Conservation (phyloP, 2,888 invertebrate genomes). For the Synanthedon vespiformis region DNA sequence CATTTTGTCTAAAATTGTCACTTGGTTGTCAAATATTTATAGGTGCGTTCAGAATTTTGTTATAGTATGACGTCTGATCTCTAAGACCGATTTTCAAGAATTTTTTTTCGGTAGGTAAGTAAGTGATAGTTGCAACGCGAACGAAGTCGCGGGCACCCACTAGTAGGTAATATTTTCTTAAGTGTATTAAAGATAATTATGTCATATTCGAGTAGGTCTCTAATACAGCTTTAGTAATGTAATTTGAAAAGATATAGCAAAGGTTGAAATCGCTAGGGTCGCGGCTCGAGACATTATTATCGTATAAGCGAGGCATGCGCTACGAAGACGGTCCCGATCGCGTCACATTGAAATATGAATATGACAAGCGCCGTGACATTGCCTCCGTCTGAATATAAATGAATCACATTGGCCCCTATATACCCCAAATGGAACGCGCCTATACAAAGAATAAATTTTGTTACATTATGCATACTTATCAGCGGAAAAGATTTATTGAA, state of each 20-base stretch:
- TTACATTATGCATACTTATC: neutral
- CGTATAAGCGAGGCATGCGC: conserved; percentile 6
- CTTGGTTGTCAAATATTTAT: too few species aligned
- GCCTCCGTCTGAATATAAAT: conserved; percentile 26
- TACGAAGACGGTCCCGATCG: conserved; percentile 11
- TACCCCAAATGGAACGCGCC: conserved; percentile 1
- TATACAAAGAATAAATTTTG: neutral
- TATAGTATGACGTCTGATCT: too few species aligned
- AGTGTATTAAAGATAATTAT: too few species aligned
- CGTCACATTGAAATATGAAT: conserved; percentile 29
- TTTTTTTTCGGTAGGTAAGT: too few species aligned
- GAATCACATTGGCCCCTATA: conserved; percentile 16
- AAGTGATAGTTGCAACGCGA: too few species aligned
- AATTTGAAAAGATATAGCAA: neutral
- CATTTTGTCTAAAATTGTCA: too few species aligned
- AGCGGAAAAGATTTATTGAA: conserved; percentile 1
- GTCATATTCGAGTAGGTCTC: too few species aligned
- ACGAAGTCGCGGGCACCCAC: too few species aligned
- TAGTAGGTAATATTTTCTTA: too few species aligned
- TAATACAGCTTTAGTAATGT: too few species aligned
- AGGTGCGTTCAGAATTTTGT: too few species aligned
- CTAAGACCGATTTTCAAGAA: too few species aligned
- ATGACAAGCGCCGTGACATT: conserved; percentile 17
- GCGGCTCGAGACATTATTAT: conserved; percentile 12
- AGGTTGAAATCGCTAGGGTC: conserved; percentile 2